A percentile compares a stretch with the other conserved stretches of the same genome.
Conservation (phyloP, 2,797 vertebrate genomes). For the Kryptolebias ocellatus region DNA sequence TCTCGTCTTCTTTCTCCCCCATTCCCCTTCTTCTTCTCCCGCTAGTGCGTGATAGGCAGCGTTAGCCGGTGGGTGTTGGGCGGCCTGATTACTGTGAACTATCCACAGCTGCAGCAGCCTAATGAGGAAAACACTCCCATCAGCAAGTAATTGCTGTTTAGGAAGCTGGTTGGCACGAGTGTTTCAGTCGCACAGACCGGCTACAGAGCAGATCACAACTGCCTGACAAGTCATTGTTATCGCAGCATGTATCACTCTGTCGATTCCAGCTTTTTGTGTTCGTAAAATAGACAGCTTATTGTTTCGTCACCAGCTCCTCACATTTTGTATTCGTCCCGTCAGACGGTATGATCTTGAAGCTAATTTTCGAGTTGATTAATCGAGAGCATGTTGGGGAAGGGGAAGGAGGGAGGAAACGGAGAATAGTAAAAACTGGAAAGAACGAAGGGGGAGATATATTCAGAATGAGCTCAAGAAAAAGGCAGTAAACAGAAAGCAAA, state of each 20-base stretch:
- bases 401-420: constrained; percentile 4
- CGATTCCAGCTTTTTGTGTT: constrained; percentile 25
- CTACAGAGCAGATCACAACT: constrained; percentile 56
- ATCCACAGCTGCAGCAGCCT: constrained; percentile 76
- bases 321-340: constrained; percentile 48
- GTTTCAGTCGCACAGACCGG: constrained; percentile 43
- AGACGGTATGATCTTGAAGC: constrained; percentile 41
- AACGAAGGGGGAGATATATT: constrained; percentile 11
- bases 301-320: constrained; percentile 20
- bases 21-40: constrained; percentile 29
- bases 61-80: constrained; percentile 62
- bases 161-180: constrained; percentile 70
- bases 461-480: constrained; percentile 9
- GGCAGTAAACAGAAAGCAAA: constrained; percentile 6
- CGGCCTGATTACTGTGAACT: constrained; percentile 73
- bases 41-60: constrained; percentile 58
- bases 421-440: constrained; percentile 5
- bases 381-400: not conserved
- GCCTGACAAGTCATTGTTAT: constrained; percentile 44
- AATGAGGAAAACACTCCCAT: constrained; percentile 80
- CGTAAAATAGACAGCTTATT: constrained; percentile 28
- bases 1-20: constrained; percentile 26
- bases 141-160: constrained; percentile 77
- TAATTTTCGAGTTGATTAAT: constrained; percentile 53
- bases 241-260: constrained; percentile 56